Evolutionary conservation across 2,797 vertebrate species (phyloP).

Genomic region (Neostethus bicornis): DNA sequence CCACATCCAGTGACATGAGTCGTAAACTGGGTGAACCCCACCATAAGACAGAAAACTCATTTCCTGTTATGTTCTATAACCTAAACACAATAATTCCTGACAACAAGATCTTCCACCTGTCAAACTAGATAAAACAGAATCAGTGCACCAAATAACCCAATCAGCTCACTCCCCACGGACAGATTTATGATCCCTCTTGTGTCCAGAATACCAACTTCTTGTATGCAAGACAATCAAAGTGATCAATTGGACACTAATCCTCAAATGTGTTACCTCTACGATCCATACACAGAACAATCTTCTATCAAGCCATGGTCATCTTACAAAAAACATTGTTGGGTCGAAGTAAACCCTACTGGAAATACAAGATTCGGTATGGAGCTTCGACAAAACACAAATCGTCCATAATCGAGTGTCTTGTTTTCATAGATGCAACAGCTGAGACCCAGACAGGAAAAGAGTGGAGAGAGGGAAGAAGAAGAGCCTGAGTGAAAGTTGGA

Average conservation of each 20-base stretch:
- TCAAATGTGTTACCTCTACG: slow-evolving; percentile 14
- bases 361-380: slow-evolving; percentile 58
- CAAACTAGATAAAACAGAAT: slow-evolving; percentile 50
- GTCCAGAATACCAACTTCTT: slow-evolving; percentile 47
- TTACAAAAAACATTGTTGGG: slow-evolving; percentile 65
- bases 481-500: background rate
- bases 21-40: slow-evolving; percentile 16
- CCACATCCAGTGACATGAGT: too few relatives aligned
- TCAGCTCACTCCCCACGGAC: slow-evolving; percentile 58
- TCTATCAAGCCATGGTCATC: slow-evolving; percentile 49
- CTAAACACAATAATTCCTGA: slow-evolving; percentile 61
- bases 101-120: slow-evolving; percentile 45
- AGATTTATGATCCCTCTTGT: slow-evolving; percentile 59
- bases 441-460: slow-evolving; percentile 46
- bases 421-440: slow-evolving; percentile 78
- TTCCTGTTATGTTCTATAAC: slow-evolving; percentile 54
- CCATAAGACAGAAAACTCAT: slow-evolving; percentile 58
- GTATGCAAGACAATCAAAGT: slow-evolving; percentile 55
- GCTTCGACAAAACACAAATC: slow-evolving; percentile 47
- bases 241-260: slow-evolving; percentile 67
- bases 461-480: background rate
- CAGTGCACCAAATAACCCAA: slow-evolving; percentile 67
- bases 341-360: slow-evolving; percentile 51
- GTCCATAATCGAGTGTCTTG: slow-evolving; percentile 71
- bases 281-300: slow-evolving; percentile 46